Conservation (phyloP, 2,113 vertebrate species). For the Salvelinus fontinalis region DNA sequence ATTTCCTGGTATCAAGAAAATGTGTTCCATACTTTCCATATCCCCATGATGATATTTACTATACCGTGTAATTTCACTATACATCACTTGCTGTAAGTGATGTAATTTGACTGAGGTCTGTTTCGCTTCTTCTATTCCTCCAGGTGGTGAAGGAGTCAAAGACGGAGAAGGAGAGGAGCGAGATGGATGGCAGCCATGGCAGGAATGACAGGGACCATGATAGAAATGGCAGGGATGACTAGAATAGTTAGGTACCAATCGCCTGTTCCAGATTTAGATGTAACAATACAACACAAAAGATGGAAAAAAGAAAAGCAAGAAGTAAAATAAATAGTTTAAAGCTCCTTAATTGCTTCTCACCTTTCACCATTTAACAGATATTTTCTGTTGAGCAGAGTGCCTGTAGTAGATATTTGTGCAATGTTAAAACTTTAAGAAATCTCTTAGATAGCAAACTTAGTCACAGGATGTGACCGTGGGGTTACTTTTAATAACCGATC, state of each 20-base stretch:
- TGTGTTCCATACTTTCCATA: background rate
- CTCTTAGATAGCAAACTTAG: background rate
- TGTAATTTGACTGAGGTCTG: background rate
- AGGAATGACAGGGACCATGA: slow-evolving; percentile 59
- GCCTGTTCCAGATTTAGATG: slow-evolving; percentile 29
- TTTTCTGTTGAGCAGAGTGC: slow-evolving; percentile 40
- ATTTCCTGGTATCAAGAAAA: background rate
- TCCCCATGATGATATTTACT: background rate
- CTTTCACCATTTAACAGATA: slow-evolving; percentile 16
- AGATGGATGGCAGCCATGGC: slow-evolving; percentile 17
- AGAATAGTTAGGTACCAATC: slow-evolving; percentile 18
- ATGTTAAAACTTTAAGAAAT: slow-evolving; percentile 39
- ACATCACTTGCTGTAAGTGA: too few relatives aligned
- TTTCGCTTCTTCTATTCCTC: slow-evolving; percentile 9
- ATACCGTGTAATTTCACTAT: background rate
- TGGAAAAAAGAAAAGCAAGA: slow-evolving; percentile 6
- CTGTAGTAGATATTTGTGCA: slow-evolving; percentile 48
- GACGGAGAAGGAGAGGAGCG: slow-evolving; percentile 77
- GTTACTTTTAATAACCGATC: slow-evolving; percentile 51
- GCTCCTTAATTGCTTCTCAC: slow-evolving; percentile 30
- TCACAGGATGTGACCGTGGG: slow-evolving; percentile 53
- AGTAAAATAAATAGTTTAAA: slow-evolving; percentile 8
- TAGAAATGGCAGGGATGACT: slow-evolving; percentile 47
- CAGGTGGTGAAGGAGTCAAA: slow-evolving; percentile 91
- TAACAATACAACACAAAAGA: slow-evolving; percentile 37